These are phyloP conservation scores for Cheilosia vernalis DNA, from an alignment of 2,888 invertebrate genomes.

Conservation along the genomic window DNA sequence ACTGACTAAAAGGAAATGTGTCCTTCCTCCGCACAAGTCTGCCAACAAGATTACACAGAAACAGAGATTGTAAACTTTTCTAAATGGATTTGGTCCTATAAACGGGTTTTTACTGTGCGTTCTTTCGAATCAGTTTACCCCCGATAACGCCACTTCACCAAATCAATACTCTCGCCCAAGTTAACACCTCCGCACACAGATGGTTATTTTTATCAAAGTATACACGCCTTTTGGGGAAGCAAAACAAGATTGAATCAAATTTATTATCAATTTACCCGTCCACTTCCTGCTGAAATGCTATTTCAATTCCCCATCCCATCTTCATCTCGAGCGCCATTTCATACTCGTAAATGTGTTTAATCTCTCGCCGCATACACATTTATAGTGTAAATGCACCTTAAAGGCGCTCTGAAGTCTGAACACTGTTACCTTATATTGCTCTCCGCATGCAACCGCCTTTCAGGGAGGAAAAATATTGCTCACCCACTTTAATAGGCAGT, in stretches of 20 bases:
- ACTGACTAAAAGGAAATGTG: too few species aligned
- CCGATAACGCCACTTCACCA: background rate
- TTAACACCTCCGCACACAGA: background rate
- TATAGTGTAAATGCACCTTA: conserved; percentile 44
- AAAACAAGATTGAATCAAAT: conserved; percentile 31
- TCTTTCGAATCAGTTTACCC: background rate
- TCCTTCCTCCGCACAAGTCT: too few species aligned
- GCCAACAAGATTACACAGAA: too few species aligned
- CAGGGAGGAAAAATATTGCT: conserved; percentile 12
- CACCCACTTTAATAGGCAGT: conserved; percentile 35
- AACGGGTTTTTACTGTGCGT: background rate
- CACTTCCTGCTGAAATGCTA: conserved; percentile 12
- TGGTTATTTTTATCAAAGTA: conserved; percentile 1
- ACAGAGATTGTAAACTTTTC: too few species aligned
- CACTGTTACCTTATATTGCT: background rate
- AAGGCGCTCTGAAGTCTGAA: conserved; percentile 3
- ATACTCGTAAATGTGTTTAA: conserved; percentile 43
- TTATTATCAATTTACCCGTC: conserved; percentile 41
- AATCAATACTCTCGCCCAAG: background rate
- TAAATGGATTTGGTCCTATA: too few species aligned
- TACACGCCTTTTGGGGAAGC: too few species aligned
- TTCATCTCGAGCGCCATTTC: conserved; percentile 22
- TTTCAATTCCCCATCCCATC: conserved; percentile 9
- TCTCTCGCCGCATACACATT: conserved; percentile 23
- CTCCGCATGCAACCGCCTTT: conserved; percentile 39